Evolutionary conservation across 2,113 vertebrate genomes (phyloP).

Genomic region (Plecotus auritus): DNA sequence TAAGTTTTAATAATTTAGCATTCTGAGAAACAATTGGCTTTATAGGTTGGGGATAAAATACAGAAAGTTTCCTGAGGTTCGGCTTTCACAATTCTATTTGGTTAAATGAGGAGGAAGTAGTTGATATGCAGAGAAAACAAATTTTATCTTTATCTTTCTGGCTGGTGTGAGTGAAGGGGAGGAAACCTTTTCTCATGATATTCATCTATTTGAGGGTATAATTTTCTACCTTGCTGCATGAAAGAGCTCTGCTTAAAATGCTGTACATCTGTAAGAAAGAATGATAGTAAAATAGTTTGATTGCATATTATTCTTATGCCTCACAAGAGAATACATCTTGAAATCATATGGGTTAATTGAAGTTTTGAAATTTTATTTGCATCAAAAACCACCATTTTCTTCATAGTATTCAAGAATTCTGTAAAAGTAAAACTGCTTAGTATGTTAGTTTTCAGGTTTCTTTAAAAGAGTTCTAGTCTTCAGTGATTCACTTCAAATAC

Average conservation of each 20-base stretch:
- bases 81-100: not conserved
- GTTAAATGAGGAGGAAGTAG: not conserved
- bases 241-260: not conserved
- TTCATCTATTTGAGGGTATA: not conserved
- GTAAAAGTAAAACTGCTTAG: not conserved
- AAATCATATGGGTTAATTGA: slow-evolving; percentile 32
- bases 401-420: not conserved
- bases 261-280: not conserved
- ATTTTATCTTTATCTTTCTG: not conserved
- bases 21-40: not conserved
- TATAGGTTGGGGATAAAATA: not conserved
- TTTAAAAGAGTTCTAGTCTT: not conserved
- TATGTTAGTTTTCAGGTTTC: not conserved
- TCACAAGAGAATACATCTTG: slow-evolving; percentile 14
- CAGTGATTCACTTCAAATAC: not conserved
- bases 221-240: slow-evolving; percentile 12
- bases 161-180: not conserved
- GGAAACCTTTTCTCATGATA: not conserved
- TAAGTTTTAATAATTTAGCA: not conserved
- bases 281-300: slow-evolving; percentile 24
- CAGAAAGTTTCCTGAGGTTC: not conserved
- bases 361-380: not conserved
- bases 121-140: not conserved
- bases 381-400: slow-evolving; percentile 35
- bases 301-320: not conserved